Evolutionary conservation across 2,113 vertebrate genomes (phyloP).

Genomic region (Jaculus jaculus): DNA sequence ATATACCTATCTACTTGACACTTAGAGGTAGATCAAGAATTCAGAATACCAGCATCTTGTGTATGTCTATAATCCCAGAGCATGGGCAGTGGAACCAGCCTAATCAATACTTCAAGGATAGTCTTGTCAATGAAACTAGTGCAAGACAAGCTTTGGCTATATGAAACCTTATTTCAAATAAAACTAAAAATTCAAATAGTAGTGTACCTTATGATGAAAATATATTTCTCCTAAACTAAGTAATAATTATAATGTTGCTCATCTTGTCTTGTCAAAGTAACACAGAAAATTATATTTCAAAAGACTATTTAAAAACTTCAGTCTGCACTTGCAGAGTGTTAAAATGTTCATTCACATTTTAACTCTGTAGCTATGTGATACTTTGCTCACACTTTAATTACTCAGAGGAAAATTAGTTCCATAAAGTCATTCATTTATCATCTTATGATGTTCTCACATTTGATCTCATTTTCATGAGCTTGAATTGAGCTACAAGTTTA

Average conservation of each 20-base stretch:
- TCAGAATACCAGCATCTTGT: not conserved
- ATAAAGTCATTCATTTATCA: slow-evolving; percentile 76
- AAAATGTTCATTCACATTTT: slow-evolving; percentile 70
- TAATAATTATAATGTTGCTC: not conserved
- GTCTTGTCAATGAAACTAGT: not conserved
- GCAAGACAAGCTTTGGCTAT: not conserved
- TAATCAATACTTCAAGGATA: not conserved
- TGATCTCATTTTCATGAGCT: slow-evolving; percentile 81
- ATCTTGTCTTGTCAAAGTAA: not conserved
- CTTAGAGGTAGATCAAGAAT: slow-evolving; percentile 27
- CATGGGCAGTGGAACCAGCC: not conserved
- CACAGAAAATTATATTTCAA: not conserved
- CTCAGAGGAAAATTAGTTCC: slow-evolving; percentile 77
- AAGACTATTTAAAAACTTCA: slow-evolving; percentile 12
- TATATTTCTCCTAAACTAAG: not conserved
- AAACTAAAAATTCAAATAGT: not conserved
- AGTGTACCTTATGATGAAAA: slow-evolving; percentile 45
- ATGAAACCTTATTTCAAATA: not conserved
- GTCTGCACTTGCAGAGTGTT: slow-evolving; percentile 50
- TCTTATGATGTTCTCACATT: slow-evolving; percentile 79
- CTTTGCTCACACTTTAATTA: slow-evolving; percentile 44
- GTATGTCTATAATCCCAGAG: not conserved
- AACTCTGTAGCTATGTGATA: slow-evolving; percentile 48
- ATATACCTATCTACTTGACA: slow-evolving; percentile 47
- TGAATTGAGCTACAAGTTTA: slow-evolving; percentile 81